phyloP scores from a whole-genome alignment of 2,888 invertebrate species.

The Brachypalpus laphriformis region DNA sequence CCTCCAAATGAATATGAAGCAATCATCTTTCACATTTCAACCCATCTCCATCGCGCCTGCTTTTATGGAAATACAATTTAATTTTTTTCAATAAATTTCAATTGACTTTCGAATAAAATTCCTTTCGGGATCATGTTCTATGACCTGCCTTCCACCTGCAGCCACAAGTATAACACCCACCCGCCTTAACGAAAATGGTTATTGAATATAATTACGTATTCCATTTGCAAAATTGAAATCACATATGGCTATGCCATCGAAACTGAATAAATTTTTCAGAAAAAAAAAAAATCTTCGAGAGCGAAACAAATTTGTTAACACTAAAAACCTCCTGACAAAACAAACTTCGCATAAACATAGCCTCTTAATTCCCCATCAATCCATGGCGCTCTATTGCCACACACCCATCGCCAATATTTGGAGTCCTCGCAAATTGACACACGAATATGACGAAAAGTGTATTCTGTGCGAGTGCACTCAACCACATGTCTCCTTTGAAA shows the following conservation, averaged over 20 bases:
- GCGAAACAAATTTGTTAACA: slow-evolving; percentile 7
- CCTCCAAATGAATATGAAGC: too few species aligned
- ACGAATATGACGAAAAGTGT: slow-evolving; percentile 57
- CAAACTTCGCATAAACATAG: slow-evolving; percentile 44
- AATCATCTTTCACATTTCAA: not conserved
- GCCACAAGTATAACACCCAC: not conserved
- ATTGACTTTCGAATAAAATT: slow-evolving; percentile 31
- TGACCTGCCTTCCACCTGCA: not conserved
- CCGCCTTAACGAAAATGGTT: slow-evolving; percentile 35
- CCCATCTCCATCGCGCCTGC: not conserved
- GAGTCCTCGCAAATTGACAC: slow-evolving; percentile 56
- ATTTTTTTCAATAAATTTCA: slow-evolving; percentile 22
- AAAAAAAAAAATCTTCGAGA: slow-evolving; percentile 9
- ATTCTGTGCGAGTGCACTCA: slow-evolving; percentile 10
- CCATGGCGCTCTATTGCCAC: slow-evolving; percentile 1
- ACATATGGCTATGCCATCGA: slow-evolving; percentile 3
- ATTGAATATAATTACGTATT: slow-evolving; percentile 59
- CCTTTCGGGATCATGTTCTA: not conserved
- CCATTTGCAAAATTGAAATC: slow-evolving; percentile 60
- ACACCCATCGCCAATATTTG: slow-evolving; percentile 16
- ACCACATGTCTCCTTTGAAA: slow-evolving; percentile 16
- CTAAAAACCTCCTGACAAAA: slow-evolving; percentile 8
- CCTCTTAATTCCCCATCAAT: slow-evolving; percentile 56
- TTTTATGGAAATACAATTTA: not conserved
- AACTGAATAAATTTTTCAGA: slow-evolving; percentile 8